Base-by-base conservation (phyloP, 2,797 vertebrate species). In the Hirundo rustica region DNA sequence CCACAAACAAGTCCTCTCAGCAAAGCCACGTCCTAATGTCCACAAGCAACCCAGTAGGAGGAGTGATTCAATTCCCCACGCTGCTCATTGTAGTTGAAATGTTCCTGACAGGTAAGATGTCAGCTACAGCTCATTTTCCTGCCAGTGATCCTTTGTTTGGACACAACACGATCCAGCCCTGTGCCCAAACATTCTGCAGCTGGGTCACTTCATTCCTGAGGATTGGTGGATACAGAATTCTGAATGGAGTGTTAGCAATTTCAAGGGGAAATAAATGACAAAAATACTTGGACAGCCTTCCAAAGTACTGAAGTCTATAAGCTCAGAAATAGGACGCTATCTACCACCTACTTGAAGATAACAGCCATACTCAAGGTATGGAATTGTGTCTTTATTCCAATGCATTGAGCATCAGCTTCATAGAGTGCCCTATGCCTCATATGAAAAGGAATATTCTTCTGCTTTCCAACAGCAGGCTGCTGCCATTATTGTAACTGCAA, bases 1-100 rank as follows among this genome's bases (percentile, higher is more conserved):
- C 32, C 44, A 73, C 32, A 55, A 81, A 12, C n/a, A 62, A 58
- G 5, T 38, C 75, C 48, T 38, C 16, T 34, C 45, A 74, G 40
- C 53, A 71, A 62, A 93, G 12, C 45, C 20, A 25, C 2, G 7
- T 55, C 45, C 72, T 55, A 78, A 51, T 60, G 40, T 38, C 36
- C n/a, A 67, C 38, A 45, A 58, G 51, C 21, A 55, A 16, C 15
- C 25, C 13, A 30, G 16, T 8, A 87, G 54, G 8, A 91, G 29
- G 51, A 89, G 10, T 1, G 1, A 58, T 34, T 76, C 27, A 16
- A 9, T 54, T 73, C 44, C 25, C 19, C 10, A 7, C 0, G 0
- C 14, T 50, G 61, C 16, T 42, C 45, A 13, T 11, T 34, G 17
- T 53, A 73, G 16, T 48, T 77, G 48, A 55, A 40, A 27, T 55